Evolutionary conservation across 2,113 vertebrate genomes (phyloP).

Genomic region (Pangasianodon hypophthalmus): DNA sequence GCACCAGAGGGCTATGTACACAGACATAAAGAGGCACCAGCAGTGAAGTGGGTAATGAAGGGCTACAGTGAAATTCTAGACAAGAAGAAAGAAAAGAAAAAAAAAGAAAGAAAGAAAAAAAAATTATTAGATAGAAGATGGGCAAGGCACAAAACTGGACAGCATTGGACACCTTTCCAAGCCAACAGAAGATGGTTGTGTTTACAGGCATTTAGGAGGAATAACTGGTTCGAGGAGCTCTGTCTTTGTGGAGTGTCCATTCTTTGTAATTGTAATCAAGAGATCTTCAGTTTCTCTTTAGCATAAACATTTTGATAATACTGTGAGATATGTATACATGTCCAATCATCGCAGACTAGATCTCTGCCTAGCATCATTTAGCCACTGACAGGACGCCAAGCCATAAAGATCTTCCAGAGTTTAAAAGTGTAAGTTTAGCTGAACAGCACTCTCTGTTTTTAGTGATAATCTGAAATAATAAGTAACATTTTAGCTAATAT

Average conservation of each 20-base stretch:
- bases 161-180: not conserved
- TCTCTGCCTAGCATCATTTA: not conserved
- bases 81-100: not conserved
- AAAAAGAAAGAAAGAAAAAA: not conserved
- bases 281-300: not conserved
- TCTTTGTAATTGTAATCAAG: not conserved
- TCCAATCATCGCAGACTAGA: not conserved
- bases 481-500: not conserved
- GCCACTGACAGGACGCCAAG: not conserved
- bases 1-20: slow-evolving; percentile 50
- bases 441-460: not conserved
- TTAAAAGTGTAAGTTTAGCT: not conserved
- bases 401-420: not conserved
- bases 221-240: not conserved
- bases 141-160: not conserved
- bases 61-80: not conserved
- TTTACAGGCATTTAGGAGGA: not conserved
- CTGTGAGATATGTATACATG: not conserved
- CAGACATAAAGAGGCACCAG: slow-evolving; percentile 50
- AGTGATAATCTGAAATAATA: not conserved
- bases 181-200: not conserved
- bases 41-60: slow-evolving; percentile 31
- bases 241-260: not conserved
- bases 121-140: not conserved
- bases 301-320: not conserved